phyloP scores from a whole-genome alignment of 1,140 invertebrate genomes.

The Solen grandis region DNA sequence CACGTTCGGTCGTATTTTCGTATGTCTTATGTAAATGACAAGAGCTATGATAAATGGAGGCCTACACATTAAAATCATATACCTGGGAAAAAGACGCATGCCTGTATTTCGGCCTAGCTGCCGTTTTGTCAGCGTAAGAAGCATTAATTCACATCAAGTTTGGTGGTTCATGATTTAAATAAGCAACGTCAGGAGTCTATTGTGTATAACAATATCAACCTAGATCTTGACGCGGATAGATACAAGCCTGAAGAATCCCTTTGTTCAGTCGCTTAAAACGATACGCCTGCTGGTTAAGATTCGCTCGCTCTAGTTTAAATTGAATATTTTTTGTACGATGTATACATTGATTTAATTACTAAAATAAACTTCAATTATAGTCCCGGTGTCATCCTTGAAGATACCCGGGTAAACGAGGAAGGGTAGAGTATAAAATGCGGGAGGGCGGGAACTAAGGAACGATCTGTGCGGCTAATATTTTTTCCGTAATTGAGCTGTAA shows the following conservation, averaged over 20 bases:
- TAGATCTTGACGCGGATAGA: constrained; percentile 40
- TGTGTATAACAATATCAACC: constrained; percentile 3
- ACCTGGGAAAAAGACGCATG: not conserved
- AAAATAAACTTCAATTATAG: constrained; percentile 35
- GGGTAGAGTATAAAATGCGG: not conserved
- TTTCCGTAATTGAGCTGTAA: not conserved
- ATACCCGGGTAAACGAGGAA: not conserved
- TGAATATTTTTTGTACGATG: constrained; percentile 15
- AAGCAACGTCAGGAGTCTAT: constrained; percentile 15
- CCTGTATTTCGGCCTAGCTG: not conserved
- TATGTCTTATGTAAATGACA: constrained; percentile 38
- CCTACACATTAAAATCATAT: constrained; percentile 17
- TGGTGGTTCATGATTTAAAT: constrained; percentile 35
- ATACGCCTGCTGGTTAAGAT: not conserved
- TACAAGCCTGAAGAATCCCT: constrained; percentile 10
- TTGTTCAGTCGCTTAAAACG: constrained; percentile 9
- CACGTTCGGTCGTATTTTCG: constrained; percentile 4
- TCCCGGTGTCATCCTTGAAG: constrained; percentile 11
- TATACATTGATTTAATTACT: constrained; percentile 34
- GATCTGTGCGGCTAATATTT: not conserved
- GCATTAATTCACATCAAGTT: constrained; percentile 4
- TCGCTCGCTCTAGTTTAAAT: not conserved
- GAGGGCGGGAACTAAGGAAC: not conserved
- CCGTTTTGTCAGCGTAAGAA: constrained; percentile 12
- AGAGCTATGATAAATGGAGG: not conserved